phyloP scores from a whole-genome alignment of 2,113 vertebrate species.

The Chaetorhynchus papuensis region DNA sequence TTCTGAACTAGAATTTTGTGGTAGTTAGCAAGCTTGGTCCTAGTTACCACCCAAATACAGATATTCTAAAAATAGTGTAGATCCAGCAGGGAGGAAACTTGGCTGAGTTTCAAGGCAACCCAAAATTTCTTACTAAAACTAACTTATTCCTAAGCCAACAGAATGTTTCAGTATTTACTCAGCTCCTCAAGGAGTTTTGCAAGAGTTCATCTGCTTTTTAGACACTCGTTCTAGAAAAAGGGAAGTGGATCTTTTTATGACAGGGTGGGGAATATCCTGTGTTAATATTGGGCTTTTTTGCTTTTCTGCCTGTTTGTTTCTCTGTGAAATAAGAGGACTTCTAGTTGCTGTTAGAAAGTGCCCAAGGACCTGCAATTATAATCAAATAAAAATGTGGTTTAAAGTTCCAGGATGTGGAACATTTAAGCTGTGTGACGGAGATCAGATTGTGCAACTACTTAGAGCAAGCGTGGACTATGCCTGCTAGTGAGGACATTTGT shows the following conservation, averaged over 20 bases:
- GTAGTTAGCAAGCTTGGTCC: background rate
- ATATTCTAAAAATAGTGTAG: background rate
- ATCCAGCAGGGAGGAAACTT: background rate
- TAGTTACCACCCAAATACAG: background rate
- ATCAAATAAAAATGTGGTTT: background rate
- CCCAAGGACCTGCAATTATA: background rate
- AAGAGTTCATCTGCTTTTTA: background rate
- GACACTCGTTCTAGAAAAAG: background rate
- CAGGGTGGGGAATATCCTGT: slow-evolving; percentile 38
- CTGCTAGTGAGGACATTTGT: background rate
- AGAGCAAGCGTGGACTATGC: rapidly evolving
- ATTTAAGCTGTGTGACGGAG: background rate
- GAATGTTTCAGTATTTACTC: background rate
- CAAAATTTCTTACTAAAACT: background rate
- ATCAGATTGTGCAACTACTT: background rate
- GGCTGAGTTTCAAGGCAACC: background rate
- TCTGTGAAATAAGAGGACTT: background rate
- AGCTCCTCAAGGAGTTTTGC: slow-evolving; percentile 6
- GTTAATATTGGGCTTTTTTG: background rate
- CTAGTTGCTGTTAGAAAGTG: background rate
- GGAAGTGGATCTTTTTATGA: slow-evolving; percentile 9
- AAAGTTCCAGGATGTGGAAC: background rate
- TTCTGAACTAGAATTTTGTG: background rate
- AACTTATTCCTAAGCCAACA: background rate
- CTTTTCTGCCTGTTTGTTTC: background rate